phyloP scores from a whole-genome alignment of 2,797 vertebrate genomes.

The Lates japonicus region DNA sequence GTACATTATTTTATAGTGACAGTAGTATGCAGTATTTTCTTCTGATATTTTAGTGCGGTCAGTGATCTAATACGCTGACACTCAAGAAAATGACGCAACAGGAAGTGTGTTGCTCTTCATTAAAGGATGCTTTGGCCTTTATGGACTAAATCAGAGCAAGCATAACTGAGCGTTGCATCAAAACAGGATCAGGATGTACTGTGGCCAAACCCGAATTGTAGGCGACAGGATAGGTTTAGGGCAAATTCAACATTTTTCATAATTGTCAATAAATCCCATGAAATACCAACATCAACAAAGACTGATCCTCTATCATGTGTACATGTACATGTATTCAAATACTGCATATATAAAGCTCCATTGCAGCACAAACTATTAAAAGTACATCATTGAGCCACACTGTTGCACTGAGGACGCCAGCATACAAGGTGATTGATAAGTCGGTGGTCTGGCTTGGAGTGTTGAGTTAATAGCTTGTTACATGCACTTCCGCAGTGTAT shows the following conservation, averaged over 20 bases:
- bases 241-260: neutral
- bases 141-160: constrained; percentile 1
- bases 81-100: neutral
- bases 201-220: neutral
- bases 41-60: neutral
- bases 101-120: neutral
- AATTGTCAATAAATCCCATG: neutral
- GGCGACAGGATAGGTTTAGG: neutral
- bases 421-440: too few species aligned
- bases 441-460: too few species aligned
- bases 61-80: neutral
- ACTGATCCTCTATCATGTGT: neutral
- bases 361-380: neutral
- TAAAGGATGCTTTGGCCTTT: neutral
- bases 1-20: neutral
- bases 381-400: neutral
- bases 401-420: neutral
- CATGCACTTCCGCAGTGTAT: too few species aligned
- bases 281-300: neutral
- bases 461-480: too few species aligned
- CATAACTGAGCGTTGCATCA: neutral
- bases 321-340: neutral
- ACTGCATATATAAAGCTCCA: neutral
- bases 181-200: neutral
- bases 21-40: neutral